Conservation (phyloP, 2,797 vertebrate species). For the Apogon talboti region DNA sequence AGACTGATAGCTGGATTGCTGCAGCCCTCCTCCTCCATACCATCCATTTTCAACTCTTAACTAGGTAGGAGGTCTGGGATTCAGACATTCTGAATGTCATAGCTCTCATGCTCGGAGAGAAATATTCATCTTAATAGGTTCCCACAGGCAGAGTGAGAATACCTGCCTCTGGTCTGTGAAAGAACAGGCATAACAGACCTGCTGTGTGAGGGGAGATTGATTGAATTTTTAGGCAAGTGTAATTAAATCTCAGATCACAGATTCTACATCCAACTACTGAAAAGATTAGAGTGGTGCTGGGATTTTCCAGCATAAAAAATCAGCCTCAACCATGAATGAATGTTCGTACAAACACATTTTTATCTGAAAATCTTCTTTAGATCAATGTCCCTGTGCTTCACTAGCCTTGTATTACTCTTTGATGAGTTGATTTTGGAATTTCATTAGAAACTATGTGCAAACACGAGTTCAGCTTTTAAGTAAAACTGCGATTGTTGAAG, state of each 20-base stretch:
- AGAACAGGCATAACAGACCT: constrained; percentile 32
- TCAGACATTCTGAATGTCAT: constrained; percentile 51
- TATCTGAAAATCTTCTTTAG: constrained; percentile 15
- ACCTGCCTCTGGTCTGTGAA: constrained; percentile 25
- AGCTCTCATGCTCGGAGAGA: constrained; percentile 34
- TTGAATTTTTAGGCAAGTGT: constrained; percentile 33
- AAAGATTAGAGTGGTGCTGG: constrained; percentile 30
- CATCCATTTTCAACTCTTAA: constrained; percentile 45
- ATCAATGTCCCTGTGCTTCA: constrained; percentile 18
- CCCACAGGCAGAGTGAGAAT: constrained; percentile 45
- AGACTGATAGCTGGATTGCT: constrained; percentile 55
- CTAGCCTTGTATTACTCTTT: constrained; percentile 10
- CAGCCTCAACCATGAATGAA: not conserved
- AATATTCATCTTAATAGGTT: constrained; percentile 56
- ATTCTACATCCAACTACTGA: constrained; percentile 36
- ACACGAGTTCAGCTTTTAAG: not conserved
- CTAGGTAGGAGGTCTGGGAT: constrained; percentile 45
- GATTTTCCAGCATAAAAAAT: constrained; percentile 28
- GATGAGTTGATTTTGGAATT: constrained; percentile 12
- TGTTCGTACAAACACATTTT: constrained; percentile 22
- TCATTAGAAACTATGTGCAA: constrained; percentile 7
- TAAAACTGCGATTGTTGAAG: constrained; percentile 1
- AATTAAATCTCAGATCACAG: constrained; percentile 59
- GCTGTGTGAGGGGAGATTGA: constrained; percentile 50
- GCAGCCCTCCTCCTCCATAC: constrained; percentile 34